phyloP scores from a whole-genome alignment of 2,797 vertebrate species.

The Karalla daura region DNA sequence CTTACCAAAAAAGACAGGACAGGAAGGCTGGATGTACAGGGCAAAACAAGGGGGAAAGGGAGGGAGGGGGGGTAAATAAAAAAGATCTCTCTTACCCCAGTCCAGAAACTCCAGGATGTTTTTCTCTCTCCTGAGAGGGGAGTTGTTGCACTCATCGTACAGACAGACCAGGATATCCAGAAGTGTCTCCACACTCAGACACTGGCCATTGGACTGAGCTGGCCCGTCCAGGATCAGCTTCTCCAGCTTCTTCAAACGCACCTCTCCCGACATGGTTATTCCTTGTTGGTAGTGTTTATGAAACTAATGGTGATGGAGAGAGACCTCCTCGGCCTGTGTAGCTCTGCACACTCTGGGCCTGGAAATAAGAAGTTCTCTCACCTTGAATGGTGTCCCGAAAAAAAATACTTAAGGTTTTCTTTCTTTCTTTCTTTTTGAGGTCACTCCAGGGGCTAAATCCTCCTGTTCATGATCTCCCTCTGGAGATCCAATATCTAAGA shows the following conservation, averaged over 20 bases:
- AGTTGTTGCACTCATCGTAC: slow-evolving; percentile 98
- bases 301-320: slow-evolving; percentile 50
- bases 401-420: slow-evolving; percentile 60
- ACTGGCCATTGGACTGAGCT: slow-evolving; percentile 89
- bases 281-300: slow-evolving; percentile 16
- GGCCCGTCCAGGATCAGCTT: slow-evolving; percentile 96
- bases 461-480: slow-evolving; percentile 64
- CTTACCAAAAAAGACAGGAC: slow-evolving; percentile 64
- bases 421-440: too few species aligned
- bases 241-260: slow-evolving; percentile 98
- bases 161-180: slow-evolving; percentile 98
- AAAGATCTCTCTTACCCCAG: slow-evolving; percentile 91
- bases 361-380: slow-evolving; percentile 62
- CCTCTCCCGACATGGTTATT: slow-evolving; percentile 95
- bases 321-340: slow-evolving; percentile 54
- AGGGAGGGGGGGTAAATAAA: too few species aligned
- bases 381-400: slow-evolving; percentile 58
- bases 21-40: slow-evolving; percentile 39
- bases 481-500: slow-evolving; percentile 49
- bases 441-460: slow-evolving; percentile 48
- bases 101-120: slow-evolving; percentile 96
- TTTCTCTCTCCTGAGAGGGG: slow-evolving; percentile 95
- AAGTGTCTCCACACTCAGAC: slow-evolving; percentile 95
- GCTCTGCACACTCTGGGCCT: slow-evolving; percentile 55
- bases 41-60: too few species aligned